Percentiles rank a stretch among this genome's conserved stretches.
Conservation (phyloP, 2,888 invertebrate species). For the Pedicia rivosa region DNA sequence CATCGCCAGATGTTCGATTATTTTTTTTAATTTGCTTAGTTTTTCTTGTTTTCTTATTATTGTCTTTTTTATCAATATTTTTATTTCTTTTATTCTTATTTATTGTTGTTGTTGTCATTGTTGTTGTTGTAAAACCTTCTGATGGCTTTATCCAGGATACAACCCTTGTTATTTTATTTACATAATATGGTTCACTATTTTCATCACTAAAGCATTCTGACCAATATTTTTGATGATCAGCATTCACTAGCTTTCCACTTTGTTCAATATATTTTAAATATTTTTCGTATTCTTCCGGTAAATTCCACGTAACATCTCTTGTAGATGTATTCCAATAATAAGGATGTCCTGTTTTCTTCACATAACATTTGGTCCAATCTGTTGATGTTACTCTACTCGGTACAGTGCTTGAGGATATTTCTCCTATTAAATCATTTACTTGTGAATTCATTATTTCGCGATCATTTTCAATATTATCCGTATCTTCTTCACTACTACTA, state of each 20-base stretch:
- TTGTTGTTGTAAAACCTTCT: conserved; percentile 13
- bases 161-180: conserved; percentile 13
- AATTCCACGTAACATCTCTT: conserved; percentile 47
- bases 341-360: conserved; percentile 40
- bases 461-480: neutral
- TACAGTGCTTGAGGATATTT: too few relatives aligned
- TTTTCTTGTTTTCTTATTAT: conserved; percentile 18
- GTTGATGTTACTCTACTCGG: too few relatives aligned
- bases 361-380: conserved; percentile 46
- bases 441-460: neutral
- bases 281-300: conserved; percentile 34
- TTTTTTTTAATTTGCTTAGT: conserved; percentile 15
- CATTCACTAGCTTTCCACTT: conserved; percentile 3
- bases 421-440: too few relatives aligned
- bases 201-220: conserved; percentile 11
- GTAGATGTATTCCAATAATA: conserved; percentile 49
- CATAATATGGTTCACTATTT: conserved; percentile 11
- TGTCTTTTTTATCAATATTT: conserved; percentile 15
- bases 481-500: conserved; percentile 11
- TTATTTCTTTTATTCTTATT: conserved; percentile 5
- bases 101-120: conserved; percentile 15
- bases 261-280: conserved; percentile 6
- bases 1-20: conserved; percentile 18
- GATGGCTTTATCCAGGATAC: conserved; percentile 14
- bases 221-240: conserved; percentile 5